phyloP scores from a whole-genome alignment of 2,113 vertebrate genomes.

The Sinocyclocheilus rhinocerous region DNA sequence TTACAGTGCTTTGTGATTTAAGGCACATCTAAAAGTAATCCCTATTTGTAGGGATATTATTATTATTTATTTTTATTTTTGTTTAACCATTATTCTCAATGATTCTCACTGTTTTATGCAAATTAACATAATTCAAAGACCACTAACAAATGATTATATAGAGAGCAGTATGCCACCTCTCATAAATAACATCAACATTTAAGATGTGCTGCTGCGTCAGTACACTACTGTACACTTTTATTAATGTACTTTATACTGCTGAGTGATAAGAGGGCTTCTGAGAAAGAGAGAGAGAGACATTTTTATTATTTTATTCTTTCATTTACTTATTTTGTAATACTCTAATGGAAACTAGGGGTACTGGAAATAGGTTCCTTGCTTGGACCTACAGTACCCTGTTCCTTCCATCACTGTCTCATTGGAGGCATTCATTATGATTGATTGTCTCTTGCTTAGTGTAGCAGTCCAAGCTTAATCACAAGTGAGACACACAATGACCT shows the following conservation, averaged over 20 bases:
- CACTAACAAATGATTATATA: no score
- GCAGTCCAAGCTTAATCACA: conserved; percentile 55
- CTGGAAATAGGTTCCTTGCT: not conserved
- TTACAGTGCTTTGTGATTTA: no score
- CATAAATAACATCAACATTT: not conserved
- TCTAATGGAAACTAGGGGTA: not conserved
- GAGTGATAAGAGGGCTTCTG: not conserved
- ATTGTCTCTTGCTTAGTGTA: conserved; percentile 37
- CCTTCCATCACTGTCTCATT: not conserved
- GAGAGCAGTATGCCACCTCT: no score
- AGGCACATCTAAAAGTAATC: no score
- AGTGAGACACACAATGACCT: conserved; percentile 33
- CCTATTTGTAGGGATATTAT: no score
- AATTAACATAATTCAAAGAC: no score
- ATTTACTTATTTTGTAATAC: not conserved
- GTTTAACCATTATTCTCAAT: no score
- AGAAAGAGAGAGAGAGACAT: not conserved
- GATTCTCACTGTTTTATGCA: no score
- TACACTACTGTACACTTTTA: not conserved
- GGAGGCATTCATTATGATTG: conserved; percentile 54
- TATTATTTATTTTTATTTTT: no score
- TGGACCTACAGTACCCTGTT: not conserved
- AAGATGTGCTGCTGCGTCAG: not conserved
- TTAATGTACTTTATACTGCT: not conserved
- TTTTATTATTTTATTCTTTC: not conserved